A percentile compares a stretch with the other conserved stretches of the same genome.
phyloP scores from a whole-genome alignment of 2,888 invertebrate genomes.

The Hemithea aestivaria region DNA sequence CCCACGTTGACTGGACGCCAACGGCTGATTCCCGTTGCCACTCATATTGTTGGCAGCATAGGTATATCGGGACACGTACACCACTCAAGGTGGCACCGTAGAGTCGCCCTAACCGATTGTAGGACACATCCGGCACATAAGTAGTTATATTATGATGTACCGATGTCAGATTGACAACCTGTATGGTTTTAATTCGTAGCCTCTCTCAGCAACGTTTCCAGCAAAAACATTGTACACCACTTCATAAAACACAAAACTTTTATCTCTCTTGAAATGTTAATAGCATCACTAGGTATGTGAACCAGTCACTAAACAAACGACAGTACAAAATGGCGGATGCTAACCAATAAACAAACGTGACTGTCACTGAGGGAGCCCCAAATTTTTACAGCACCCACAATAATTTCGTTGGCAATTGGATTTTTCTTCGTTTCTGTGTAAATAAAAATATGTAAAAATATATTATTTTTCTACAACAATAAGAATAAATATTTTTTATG shows the following conservation, averaged over 20 bases:
- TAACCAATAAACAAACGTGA: slow-evolving; percentile 78
- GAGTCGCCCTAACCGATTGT: slow-evolving; percentile 75
- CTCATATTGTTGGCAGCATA: slow-evolving; percentile 81
- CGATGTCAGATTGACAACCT: slow-evolving; percentile 71
- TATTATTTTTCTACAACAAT: slow-evolving; percentile 54
- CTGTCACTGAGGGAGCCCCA: slow-evolving; percentile 57
- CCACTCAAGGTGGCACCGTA: slow-evolving; percentile 82
- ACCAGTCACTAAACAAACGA: slow-evolving; percentile 78
- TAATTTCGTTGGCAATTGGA: slow-evolving; percentile 25
- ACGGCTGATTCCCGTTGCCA: slow-evolving; percentile 82
- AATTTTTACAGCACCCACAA: slow-evolving; percentile 27
- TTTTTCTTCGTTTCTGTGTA: slow-evolving; percentile 49
- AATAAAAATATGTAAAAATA: slow-evolving; percentile 67
- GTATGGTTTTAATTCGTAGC: slow-evolving; percentile 61
- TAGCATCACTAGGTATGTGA: slow-evolving; percentile 66
- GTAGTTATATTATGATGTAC: slow-evolving; percentile 51
- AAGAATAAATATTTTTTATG: slow-evolving; percentile 62
- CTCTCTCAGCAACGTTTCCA: slow-evolving; percentile 64
- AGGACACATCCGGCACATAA: slow-evolving; percentile 78
- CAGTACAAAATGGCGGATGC: slow-evolving; percentile 79
- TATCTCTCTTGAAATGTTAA: slow-evolving; percentile 57
- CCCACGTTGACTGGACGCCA: slow-evolving; percentile 79
- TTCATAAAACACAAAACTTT: slow-evolving; percentile 60
- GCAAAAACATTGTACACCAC: slow-evolving; percentile 73
- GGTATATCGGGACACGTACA: slow-evolving; percentile 80